Evolutionary conservation across 2,113 vertebrate species (phyloP).

Genomic region (Chamaetylas fuelleborni): DNA sequence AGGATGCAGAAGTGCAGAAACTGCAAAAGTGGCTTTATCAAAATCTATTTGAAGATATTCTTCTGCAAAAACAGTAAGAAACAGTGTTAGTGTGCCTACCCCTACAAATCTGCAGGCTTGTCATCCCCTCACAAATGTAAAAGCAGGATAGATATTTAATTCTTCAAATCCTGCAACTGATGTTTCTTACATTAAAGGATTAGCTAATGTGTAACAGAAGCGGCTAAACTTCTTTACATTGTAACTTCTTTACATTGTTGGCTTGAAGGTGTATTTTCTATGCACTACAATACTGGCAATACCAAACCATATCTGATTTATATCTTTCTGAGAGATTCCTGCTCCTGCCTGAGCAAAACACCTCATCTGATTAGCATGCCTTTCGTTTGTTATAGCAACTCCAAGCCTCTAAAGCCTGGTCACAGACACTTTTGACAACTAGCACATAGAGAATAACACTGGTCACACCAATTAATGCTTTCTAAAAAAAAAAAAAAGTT

Average conservation of each 20-base stretch:
- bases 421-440: not conserved
- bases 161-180: not conserved
- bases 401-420: not conserved
- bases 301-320: not conserved
- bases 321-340: conserved; percentile 15
- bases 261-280: not conserved
- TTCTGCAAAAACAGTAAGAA: conserved; percentile 73
- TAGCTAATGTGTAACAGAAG: not conserved
- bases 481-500: not conserved
- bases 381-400: conserved; percentile 2
- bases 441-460: not conserved
- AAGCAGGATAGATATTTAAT: not conserved
- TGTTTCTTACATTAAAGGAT: not conserved
- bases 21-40: conserved; percentile 82
- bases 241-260: not conserved
- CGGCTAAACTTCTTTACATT: not conserved
- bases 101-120: not conserved
- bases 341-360: conserved; percentile 21
- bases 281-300: not conserved
- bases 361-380: not conserved
- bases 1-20: conserved; percentile 91
- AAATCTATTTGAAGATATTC: conserved; percentile 87
- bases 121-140: not conserved
- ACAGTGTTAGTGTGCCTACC: not conserved
- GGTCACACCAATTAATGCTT: not conserved